Conservation (phyloP, 1,140 invertebrate genomes). For the Hyles vespertilio region DNA sequence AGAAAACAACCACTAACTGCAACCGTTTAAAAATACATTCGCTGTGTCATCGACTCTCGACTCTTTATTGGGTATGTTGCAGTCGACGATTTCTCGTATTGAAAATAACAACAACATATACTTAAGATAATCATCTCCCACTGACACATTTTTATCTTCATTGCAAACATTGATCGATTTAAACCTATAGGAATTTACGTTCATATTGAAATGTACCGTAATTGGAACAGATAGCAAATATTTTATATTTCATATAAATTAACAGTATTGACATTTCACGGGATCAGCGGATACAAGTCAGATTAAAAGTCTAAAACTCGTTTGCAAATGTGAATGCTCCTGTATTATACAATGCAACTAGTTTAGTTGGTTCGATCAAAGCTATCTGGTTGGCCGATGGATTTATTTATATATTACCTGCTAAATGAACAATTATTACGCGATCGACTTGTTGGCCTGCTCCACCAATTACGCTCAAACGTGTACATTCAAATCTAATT, state of each 20-base stretch:
- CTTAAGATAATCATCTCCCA: no score
- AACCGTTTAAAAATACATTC: conserved; percentile 54
- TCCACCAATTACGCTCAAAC: no score
- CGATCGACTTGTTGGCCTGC: not conserved
- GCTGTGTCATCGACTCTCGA: conserved; percentile 31
- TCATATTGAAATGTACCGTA: not conserved
- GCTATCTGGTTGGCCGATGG: not conserved
- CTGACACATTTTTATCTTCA: no score
- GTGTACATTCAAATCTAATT: no score
- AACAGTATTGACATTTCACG: no score
- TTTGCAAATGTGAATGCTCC: conserved; percentile 10
- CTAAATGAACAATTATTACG: conserved; percentile 8
- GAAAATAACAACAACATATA: not conserved
- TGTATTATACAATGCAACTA: conserved; percentile 7
- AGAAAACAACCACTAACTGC: conserved; percentile 64
- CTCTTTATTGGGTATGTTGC: conserved; percentile 5
- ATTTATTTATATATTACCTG: conserved; percentile 7
- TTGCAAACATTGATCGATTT: no score
- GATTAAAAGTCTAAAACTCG: conserved; percentile 2
- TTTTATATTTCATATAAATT: not conserved
- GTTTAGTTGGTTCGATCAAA: conserved; percentile 8
- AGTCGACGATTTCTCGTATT: conserved; percentile 2
- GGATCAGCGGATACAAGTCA: no score
- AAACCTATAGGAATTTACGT: not conserved
- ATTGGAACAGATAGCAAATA: not conserved